A percentile compares a stretch with the other conserved stretches of the same genome.
phyloP scores from a whole-genome alignment of 2,888 invertebrate genomes.

The Malthinus seriepunctatus region DNA sequence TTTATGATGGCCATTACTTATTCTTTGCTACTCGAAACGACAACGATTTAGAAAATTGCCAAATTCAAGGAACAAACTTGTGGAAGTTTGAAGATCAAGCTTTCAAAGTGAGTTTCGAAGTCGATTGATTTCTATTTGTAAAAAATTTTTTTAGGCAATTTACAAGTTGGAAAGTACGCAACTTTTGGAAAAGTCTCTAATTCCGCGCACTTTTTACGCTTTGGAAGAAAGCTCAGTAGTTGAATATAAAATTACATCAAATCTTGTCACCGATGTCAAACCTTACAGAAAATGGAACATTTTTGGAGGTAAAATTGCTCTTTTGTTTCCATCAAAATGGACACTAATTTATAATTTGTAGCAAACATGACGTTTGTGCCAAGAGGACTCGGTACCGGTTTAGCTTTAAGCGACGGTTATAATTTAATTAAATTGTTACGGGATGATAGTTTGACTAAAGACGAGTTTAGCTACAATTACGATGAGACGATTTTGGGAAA shows the following conservation, averaged over 20 bases:
- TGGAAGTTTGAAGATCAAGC: slow-evolving; percentile 51
- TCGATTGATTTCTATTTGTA: not conserved
- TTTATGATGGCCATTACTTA: slow-evolving; percentile 43
- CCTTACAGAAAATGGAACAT: slow-evolving; percentile 44
- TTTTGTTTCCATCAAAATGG: too few species aligned
- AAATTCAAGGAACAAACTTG: slow-evolving; percentile 48
- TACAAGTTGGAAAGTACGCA: slow-evolving; percentile 40
- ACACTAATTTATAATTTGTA: too few species aligned
- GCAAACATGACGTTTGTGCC: slow-evolving; percentile 48
- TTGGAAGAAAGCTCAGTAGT: slow-evolving; percentile 26
- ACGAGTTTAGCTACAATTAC: slow-evolving; percentile 32
- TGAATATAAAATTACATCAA: slow-evolving; percentile 38
- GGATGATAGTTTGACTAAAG: slow-evolving; percentile 30
- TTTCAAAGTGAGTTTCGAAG: slow-evolving; percentile 48
- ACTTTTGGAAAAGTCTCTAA: slow-evolving; percentile 46
- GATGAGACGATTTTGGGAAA: slow-evolving; percentile 41
- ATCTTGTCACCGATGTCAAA: slow-evolving; percentile 28
- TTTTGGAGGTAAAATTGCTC: slow-evolving; percentile 27
- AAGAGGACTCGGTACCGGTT: slow-evolving; percentile 45
- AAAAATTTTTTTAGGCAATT: slow-evolving; percentile 30
- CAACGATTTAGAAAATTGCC: slow-evolving; percentile 37
- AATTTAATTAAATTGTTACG: slow-evolving; percentile 43
- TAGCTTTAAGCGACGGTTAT: slow-evolving; percentile 49
- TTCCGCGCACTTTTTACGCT: slow-evolving; percentile 50
- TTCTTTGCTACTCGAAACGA: slow-evolving; percentile 50